Base-by-base conservation (phyloP, 1,140 invertebrate genomes). In the Tenebrio molitor region DNA sequence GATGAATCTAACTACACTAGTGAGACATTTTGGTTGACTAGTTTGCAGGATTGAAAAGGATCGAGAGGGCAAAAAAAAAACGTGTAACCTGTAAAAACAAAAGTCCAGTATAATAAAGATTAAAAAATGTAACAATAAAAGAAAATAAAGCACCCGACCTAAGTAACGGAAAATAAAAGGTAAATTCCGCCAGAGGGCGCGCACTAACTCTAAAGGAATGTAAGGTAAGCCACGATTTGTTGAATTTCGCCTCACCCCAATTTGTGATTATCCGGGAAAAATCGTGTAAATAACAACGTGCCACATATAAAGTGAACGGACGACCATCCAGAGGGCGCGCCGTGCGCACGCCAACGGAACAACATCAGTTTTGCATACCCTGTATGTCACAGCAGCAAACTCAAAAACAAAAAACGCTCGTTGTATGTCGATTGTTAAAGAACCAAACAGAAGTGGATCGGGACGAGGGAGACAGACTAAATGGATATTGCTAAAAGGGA, bases 281-380 rank as follows among this genome's bases (percentile, higher is more conserved):
- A 73, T 72, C 44, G 78, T 79, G 76, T 79, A 69, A 76, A 80
- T 80, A 80, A 80, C 79, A 80, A 80, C 72, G 79, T 80, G 79
- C 79, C 16, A 78, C 73, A 77, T 79, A 73, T 53, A 80, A 80
- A 78, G 74, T 77, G 73, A 76, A 72, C 72, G 15, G 23, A 58
- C 50, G 21, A 25, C 19, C 50, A 58, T 58, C 50, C 50, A 58
- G 50, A 58, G 65, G 65, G 65, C 33, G 36, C 33, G 39, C 12
- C 25, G 65, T 46, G 65, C 33, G 36, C 33, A 21, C 12, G 12
- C 39, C 1, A 21, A 64, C 34, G 17, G 29, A 36, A 64, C 62
- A n/a, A n/a, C 14, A 34, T 34, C 63, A 23, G 39, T 4, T 65
- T 65, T 44, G 34, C 58, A 12, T 36, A 65, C 63, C 63, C 34